Evolutionary conservation across 2,797 vertebrate species (phyloP), one percentile per base, ranked within the genome.

Genomic region (Sciurus carolinensis): DNA sequence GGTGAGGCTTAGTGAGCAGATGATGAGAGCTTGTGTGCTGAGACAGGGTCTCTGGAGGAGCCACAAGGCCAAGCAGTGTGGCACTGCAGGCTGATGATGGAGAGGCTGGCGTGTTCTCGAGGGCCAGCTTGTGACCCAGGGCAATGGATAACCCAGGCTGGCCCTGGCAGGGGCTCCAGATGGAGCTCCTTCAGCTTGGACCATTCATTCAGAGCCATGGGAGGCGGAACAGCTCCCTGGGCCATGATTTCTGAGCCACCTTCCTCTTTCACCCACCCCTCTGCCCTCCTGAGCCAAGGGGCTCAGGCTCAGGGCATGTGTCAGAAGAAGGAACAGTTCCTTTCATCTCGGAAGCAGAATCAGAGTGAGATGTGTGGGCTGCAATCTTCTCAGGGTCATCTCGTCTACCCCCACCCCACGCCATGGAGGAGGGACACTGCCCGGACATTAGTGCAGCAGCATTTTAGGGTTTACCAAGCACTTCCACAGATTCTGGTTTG

Each of bases 131-230:
- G 20, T 57, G 20, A 20, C 54, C 54, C 5, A 7, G 54, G 54
- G 20, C 13, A 22, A 22, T 0, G 1, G 36, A 9, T 3, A 7
- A 36, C 30, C 22, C 17, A 54, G 62, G 5, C 47, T 62, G 47
- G 15, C 26, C 54, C 1, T 1, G 17, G 69, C 0, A 0, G 0
- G 13, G 6, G 3, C 72, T 42, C 28, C 66, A 42, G 14, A 85
- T 76, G 72, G 44, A 66, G 52, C 7, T 17, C 54, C 82, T 26
- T 62, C 59, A 9, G 52, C 57, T 33, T 87, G 44, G 59, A 36
- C 47, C 39, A 9, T 5, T 50, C 26, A 1, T 17, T 57, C 36
- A 20, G 47, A 28, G 82, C 22, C 50, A 44, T 54, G 5, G 0
- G 50, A 64, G 15, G 42, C 71, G 5, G 15, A 54, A 28, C 1